phyloP scores from a whole-genome alignment of 2,888 invertebrate genomes.

The Macaria notata region DNA sequence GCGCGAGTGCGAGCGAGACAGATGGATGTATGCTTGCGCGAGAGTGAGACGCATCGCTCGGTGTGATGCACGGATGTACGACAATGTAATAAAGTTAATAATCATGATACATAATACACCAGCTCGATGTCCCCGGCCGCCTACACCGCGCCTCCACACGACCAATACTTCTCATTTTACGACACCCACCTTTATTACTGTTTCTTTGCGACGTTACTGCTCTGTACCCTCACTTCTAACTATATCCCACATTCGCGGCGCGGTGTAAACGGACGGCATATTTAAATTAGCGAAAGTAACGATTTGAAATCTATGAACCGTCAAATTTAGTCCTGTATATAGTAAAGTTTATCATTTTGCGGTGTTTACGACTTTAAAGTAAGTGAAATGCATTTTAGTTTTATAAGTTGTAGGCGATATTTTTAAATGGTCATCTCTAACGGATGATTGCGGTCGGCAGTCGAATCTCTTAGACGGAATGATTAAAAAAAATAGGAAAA shows the following conservation, averaged over 20 bases:
- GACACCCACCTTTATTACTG: conserved; percentile 44
- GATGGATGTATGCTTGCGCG: conserved; percentile 23
- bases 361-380: conserved; percentile 74
- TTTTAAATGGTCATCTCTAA: conserved; percentile 78
- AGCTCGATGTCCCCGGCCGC: conserved; percentile 63
- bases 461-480: conserved; percentile 80
- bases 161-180: conserved; percentile 57
- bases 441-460: conserved; percentile 69
- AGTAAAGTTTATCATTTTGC: conserved; percentile 74
- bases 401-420: conserved; percentile 81
- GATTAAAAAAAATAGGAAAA: conserved; percentile 79
- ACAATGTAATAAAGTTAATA: conserved; percentile 71
- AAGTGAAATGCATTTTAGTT: conserved; percentile 81
- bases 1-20: conserved; percentile 30
- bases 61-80: conserved; percentile 55
- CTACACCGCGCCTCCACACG: conserved; percentile 63
- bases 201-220: conserved; percentile 46
- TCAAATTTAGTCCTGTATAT: conserved; percentile 77
- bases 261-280: conserved; percentile 60
- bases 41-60: conserved; percentile 27
- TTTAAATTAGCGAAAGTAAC: conserved; percentile 65
- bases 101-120: conserved; percentile 75
- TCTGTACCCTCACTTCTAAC: conserved; percentile 51
- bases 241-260: conserved; percentile 58
- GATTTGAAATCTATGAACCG: conserved; percentile 70